Percentiles rank a stretch among this genome's conserved stretches.
These are phyloP conservation scores for Rana temporaria DNA, from an alignment of 2,113 vertebrate species.

Conservation along the genomic window DNA sequence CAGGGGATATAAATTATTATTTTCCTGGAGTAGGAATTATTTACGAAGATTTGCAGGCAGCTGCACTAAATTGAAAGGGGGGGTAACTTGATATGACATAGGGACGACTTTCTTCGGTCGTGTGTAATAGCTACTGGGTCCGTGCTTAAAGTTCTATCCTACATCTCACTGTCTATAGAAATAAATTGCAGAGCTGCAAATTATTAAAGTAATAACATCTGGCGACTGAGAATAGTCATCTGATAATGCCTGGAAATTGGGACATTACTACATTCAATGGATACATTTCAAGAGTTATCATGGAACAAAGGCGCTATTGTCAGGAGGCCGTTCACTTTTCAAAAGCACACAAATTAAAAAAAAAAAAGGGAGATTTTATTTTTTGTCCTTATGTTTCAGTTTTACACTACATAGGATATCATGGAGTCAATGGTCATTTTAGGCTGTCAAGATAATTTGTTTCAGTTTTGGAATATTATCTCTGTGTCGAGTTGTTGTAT, in stretches of 20 bases:
- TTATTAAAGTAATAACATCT: slow-evolving; percentile 58
- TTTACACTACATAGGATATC: neutral
- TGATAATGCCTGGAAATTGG: slow-evolving; percentile 50
- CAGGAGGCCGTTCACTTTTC: slow-evolving; percentile 17
- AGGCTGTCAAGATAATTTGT: neutral
- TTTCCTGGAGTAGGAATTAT: neutral
- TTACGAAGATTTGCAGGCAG: slow-evolving; percentile 47
- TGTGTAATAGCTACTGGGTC: slow-evolving; percentile 52
- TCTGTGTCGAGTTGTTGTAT: neutral
- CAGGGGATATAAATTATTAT: slow-evolving; percentile 13
- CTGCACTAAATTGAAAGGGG: slow-evolving; percentile 48
- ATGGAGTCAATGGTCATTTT: neutral
- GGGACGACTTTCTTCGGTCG: slow-evolving; percentile 14
- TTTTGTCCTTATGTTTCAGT: neutral
- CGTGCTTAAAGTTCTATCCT: slow-evolving; percentile 49
- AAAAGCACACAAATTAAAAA: slow-evolving; percentile 18
- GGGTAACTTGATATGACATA: slow-evolving; percentile 31
- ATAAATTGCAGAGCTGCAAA: slow-evolving; percentile 49
- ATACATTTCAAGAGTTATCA: slow-evolving; percentile 40
- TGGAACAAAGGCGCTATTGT: slow-evolving; percentile 53
- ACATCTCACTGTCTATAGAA: slow-evolving; percentile 27
- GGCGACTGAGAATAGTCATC: slow-evolving; percentile 37
- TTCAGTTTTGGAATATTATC: slow-evolving; percentile 14
- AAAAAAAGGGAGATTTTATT: neutral
- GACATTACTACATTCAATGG: slow-evolving; percentile 29